Base-by-base conservation (phyloP, 2,113 vertebrate genomes). In the Ictidomys tridecemlineatus region DNA sequence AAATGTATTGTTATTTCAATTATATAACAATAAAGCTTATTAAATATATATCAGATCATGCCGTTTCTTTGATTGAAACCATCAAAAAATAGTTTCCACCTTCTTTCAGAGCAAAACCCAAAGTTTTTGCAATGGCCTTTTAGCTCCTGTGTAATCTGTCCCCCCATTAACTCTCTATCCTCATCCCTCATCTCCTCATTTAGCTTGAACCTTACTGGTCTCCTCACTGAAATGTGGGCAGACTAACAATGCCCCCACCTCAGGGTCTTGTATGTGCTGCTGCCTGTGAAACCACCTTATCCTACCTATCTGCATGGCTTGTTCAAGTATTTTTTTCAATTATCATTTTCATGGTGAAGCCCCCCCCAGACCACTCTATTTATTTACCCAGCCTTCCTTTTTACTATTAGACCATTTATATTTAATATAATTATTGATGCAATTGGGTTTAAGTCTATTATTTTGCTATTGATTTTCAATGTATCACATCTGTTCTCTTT, bases 361-460 rank as follows among this genome's bases (percentile, higher is more conserved):
- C 51, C 88, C 79, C 37, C 88, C 79, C 56, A 45, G 17, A 82
- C 17, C 39, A 45, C 78, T n/a, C 45, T 37, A 20, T 53, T 82
- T 69, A 24, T 53, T 82, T 69, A 69, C 67, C 61, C 28, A 78
- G 24, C 5, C 45, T 74, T 20, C 37, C 34, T 77, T 78, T 87
- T 82, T 32, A 79, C 32, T 53, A 4, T 73, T 82, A 61, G 65
- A 69, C 22, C n/a, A 39, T 56, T 84, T 61, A 69, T 53, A 58
- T 89, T 76, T 96, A 93, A 78, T 91, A 22, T 80, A 79, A 84
- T 94, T 93, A 69, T 63, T 69, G n/a, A 61, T 51, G 65, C 16
- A 58, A 34, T 63, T 86, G 53, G 14, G 34, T 77, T 88, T 89
- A 79, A 26, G 56, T 87, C 42, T 20, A 61, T 56, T 74, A 5